Percentiles rank a stretch among this genome's conserved stretches.
These are phyloP conservation scores for Nibea albiflora DNA, from an alignment of 2,113 vertebrate genomes.

Conservation along the genomic window DNA sequence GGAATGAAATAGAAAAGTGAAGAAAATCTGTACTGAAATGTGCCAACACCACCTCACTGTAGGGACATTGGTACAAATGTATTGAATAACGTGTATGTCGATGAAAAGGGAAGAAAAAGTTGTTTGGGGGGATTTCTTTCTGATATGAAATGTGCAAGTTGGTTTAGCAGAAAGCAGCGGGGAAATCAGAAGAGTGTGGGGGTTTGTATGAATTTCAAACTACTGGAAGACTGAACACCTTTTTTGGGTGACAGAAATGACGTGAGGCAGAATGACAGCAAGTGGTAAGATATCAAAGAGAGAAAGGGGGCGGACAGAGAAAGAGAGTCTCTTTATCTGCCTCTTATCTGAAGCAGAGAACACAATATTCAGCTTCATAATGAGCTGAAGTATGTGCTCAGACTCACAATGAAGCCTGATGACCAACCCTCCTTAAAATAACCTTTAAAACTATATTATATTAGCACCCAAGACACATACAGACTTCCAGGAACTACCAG, in stretches of 20 bases:
- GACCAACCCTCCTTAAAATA: conserved; percentile 41
- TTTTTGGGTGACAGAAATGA: conserved; percentile 33
- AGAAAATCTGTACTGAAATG: conserved; percentile 18
- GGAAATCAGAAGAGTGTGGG: not conserved
- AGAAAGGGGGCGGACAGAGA: conserved; percentile 5
- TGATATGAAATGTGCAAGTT: conserved; percentile 7
- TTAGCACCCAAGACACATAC: conserved; percentile 23
- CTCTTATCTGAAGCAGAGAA: conserved; percentile 41
- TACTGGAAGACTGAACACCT: not conserved
- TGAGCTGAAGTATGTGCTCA: conserved; percentile 54
- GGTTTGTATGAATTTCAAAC: conserved; percentile 20
- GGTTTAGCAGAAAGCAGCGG: not conserved
- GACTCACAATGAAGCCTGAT: conserved; percentile 49
- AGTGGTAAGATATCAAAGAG: conserved; percentile 20
- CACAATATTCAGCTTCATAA: conserved; percentile 55
- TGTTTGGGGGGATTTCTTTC: not conserved
- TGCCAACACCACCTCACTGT: not conserved
- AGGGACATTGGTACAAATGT: conserved; percentile 21
- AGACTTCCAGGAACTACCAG: not conserved
- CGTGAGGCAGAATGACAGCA: not conserved
- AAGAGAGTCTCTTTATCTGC: conserved; percentile 29
- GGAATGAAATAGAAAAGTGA: conserved; percentile 37
- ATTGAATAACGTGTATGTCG: not conserved
- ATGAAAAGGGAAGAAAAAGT: not conserved
- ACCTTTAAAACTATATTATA: conserved; percentile 13